phyloP scores from a whole-genome alignment of 2,113 vertebrate species.

The Seriola dumerili region DNA sequence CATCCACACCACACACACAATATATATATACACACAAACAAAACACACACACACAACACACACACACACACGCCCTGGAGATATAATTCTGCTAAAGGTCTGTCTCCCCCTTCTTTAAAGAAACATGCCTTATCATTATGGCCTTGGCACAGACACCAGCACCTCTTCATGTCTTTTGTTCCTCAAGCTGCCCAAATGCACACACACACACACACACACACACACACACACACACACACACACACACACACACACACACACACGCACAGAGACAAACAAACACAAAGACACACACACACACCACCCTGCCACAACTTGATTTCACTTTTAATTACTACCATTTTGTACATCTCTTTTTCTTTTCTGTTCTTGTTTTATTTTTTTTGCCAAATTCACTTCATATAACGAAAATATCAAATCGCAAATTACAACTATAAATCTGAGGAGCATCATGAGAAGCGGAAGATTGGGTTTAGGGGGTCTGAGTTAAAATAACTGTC shows the following conservation, averaged over 20 bases:
- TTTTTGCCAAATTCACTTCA: slow-evolving; percentile 83
- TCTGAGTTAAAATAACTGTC: slow-evolving; percentile 94
- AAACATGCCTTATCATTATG: slow-evolving; percentile 93
- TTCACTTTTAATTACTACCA: slow-evolving; percentile 39
- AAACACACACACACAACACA: slow-evolving; percentile 28
- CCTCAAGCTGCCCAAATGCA: slow-evolving; percentile 82
- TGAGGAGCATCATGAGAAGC: slow-evolving; percentile 71
- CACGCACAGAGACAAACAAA: slow-evolving; percentile 4
- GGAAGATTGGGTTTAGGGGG: slow-evolving; percentile 73
- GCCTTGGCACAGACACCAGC: slow-evolving; percentile 89
- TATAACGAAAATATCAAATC: slow-evolving; percentile 62
- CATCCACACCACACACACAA: slow-evolving; percentile 26
- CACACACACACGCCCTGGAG: slow-evolving; percentile 66
- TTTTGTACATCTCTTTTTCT: slow-evolving; percentile 71
- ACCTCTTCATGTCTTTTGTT: slow-evolving; percentile 90
- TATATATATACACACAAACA: slow-evolving; percentile 17
- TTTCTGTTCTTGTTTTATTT: neutral
- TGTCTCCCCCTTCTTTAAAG: slow-evolving; percentile 91
- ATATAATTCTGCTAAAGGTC: slow-evolving; percentile 74
- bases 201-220: slow-evolving; percentile 16
- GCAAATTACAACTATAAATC: slow-evolving; percentile 62
- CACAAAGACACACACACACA: slow-evolving; percentile 9
- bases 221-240: neutral
- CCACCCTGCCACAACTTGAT: slow-evolving; percentile 30
- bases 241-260: slow-evolving; percentile 1